These are phyloP conservation scores for Maconellicoccus hirsutus DNA, from an alignment of 1,140 invertebrate species.

Conservation along the genomic window DNA sequence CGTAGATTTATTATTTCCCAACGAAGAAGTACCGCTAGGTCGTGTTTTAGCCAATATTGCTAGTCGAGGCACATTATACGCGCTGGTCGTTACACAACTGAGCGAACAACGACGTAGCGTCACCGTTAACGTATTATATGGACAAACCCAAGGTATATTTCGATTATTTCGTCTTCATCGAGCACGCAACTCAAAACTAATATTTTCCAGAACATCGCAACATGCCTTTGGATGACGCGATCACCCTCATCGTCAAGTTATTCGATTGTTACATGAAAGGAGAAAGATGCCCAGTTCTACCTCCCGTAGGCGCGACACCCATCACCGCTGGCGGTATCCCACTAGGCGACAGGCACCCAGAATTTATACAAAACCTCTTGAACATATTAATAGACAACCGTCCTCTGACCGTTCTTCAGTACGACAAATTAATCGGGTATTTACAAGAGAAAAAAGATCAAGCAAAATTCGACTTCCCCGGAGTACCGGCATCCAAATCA, in stretches of 20 bases:
- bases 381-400: constrained; percentile 68
- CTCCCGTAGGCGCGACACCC: constrained; percentile 24
- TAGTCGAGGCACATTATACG: constrained; percentile 71
- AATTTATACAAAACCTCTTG: constrained; percentile 57
- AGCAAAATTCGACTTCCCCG: no score
- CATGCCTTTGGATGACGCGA: constrained; percentile 85
- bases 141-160: constrained; percentile 67
- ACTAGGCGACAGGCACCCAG: constrained; percentile 42
- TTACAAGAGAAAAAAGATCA: constrained; percentile 60
- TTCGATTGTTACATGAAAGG: constrained; percentile 64
- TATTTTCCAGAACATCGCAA: constrained; percentile 70
- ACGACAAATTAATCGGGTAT: constrained; percentile 67
- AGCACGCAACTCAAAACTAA: constrained; percentile 11
- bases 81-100: constrained; percentile 69
- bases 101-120: constrained; percentile 76
- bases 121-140: constrained; percentile 82
- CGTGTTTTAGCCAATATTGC: constrained; percentile 80
- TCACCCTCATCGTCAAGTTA: constrained; percentile 62
- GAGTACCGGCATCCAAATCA: constrained; percentile 57
- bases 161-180: neutral
- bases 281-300: constrained; percentile 35
- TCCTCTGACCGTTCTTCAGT: constrained; percentile 63
- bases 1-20: constrained; percentile 78
- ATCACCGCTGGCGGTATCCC: constrained; percentile 27
- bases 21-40: constrained; percentile 70